phyloP scores from a whole-genome alignment of 2,888 invertebrate genomes.

The Chelonus formosanus region DNA sequence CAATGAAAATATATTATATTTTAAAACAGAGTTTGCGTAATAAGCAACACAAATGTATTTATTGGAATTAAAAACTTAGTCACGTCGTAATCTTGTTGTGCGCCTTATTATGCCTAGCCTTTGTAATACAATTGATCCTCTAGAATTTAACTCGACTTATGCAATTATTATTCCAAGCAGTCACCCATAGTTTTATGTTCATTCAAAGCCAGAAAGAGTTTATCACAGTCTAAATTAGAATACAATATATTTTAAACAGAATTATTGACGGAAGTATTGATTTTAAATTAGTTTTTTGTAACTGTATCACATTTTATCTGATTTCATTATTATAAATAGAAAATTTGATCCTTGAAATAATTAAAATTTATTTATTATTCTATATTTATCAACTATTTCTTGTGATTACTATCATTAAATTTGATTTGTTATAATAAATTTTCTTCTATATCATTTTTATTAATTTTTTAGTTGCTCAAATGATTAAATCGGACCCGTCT shows the following conservation, averaged over 20 bases:
- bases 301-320: not conserved
- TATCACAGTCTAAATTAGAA: not conserved
- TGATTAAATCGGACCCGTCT: conserved; percentile 72
- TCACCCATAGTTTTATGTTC: not conserved
- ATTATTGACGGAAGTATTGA: no score
- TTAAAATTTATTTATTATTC: no score
- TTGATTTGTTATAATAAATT: not conserved
- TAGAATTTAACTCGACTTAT: not conserved
- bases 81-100: conserved; percentile 34
- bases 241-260: no score
- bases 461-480: conserved; percentile 69
- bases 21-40: no score
- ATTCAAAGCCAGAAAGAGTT: not conserved
- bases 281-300: not conserved
- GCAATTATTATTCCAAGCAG: conserved; percentile 15
- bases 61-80: conserved; percentile 23
- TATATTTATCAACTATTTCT: no score
- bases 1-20: no score
- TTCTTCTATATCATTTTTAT: not conserved
- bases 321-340: no score
- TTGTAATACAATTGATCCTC: conserved; percentile 12
- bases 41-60: not conserved
- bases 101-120: conserved; percentile 32
- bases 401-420: not conserved
- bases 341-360: no score